Conservation (phyloP, 1,140 invertebrate species). For the Harpegnathos saltator region DNA sequence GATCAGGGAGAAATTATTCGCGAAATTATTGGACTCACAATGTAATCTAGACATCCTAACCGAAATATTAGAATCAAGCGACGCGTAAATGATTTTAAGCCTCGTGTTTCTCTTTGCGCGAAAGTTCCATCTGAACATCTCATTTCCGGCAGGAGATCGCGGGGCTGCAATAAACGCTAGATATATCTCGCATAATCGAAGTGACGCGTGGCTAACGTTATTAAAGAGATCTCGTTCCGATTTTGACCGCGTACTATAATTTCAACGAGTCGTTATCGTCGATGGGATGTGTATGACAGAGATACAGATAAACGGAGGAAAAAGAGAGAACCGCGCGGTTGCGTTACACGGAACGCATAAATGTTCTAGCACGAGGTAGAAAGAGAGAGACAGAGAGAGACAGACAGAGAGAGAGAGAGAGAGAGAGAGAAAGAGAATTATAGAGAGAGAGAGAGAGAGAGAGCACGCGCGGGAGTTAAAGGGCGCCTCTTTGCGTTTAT, state of each 20-base stretch:
- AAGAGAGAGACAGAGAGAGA: too few relatives aligned
- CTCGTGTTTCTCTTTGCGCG: neutral
- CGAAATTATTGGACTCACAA: too few relatives aligned
- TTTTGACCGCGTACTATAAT: conserved; percentile 52
- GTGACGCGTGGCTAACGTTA: neutral
- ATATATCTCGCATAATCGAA: conserved; percentile 27
- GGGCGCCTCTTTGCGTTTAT: conserved; percentile 72
- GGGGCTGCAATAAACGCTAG: neutral
- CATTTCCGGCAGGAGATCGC: neutral
- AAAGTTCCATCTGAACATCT: neutral
- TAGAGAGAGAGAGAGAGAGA: neutral
- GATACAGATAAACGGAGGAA: conserved; percentile 12
- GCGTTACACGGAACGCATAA: conserved; percentile 60
- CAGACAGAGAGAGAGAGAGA: too few relatives aligned
- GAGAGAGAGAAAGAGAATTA: too few relatives aligned
- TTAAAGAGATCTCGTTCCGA: conserved; percentile 46
- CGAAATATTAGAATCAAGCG: too few relatives aligned
- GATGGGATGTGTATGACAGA: conserved; percentile 30
- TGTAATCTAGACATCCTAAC: too few relatives aligned
- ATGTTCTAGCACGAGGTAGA: neutral
- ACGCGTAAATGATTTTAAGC: too few relatives aligned
- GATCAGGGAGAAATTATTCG: too few relatives aligned
- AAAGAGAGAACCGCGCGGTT: neutral
- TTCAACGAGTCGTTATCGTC: conserved; percentile 48
- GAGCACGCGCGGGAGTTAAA: too few relatives aligned